Base-by-base conservation (phyloP, 2,888 invertebrate species). In the Anorthoa munda region DNA sequence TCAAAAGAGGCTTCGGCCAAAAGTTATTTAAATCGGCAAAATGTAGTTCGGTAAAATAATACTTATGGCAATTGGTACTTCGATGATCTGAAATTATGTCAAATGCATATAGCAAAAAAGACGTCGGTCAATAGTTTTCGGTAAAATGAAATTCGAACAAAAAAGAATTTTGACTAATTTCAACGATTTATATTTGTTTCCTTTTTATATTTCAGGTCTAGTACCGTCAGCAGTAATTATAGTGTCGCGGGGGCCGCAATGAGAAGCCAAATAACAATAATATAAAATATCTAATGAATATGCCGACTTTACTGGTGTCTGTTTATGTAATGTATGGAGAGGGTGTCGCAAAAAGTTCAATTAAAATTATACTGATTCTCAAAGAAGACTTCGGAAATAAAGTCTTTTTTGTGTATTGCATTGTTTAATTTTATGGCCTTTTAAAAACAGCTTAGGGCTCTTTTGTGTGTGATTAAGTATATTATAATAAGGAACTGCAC, bases 181-280 rank as follows among this genome's bases (percentile, higher is more conserved):
- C n/a, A 53, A 5, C 13, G 9, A 23, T 55, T 55, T 72, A 21
- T 1, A 58, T 46, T 69, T 56, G 51, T 18, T 48, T 4, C 0
- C 11, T 39, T 74, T 74, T 56, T 48, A 89, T 85, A 75, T 97
- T 97, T 60, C 95, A 97, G 98, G 98, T 90, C 94, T 99, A 89
- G 98, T 98, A 65, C 99, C 99, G 45, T 98, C 98, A 53, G 98
- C 98, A 67, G 98, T 98, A 53, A 95, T 98, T 66, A 98, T 98
- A 88, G 97, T 98, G 58, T 97, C 98, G 73, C 97, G 97, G 93
- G 94, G 97, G 11, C 84, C 87, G 75, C 88, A 87, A 71, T 90
- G 88, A 82, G 53, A 23, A 65, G 53, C 53, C 45, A 59, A 70
- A 55, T 69, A 59, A 66, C 18, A 59, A 45, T 55, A 70, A 72